Base-by-base conservation (phyloP, 2,888 invertebrate species). In the Eilema sororculum region DNA sequence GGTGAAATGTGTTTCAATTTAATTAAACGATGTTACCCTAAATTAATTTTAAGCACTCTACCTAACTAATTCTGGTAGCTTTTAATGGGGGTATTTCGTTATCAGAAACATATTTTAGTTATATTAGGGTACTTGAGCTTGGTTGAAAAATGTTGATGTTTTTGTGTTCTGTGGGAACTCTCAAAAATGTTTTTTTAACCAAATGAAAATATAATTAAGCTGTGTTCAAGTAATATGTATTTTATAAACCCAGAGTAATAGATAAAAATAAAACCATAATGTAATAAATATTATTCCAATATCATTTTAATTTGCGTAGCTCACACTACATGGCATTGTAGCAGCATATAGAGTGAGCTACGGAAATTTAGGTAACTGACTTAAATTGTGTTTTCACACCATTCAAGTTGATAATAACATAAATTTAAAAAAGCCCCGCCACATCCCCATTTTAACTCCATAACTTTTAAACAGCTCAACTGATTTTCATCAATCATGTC, bases 1-100 rank as follows among this genome's bases (percentile, higher is more conserved):
- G 69, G 33, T 25, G 56, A 28, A 24, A 63, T 71, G 75, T 78
- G 69, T 74, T 65, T 71, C 71, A 73, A 74, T 80, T 74, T 70
- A 72, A 73, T 74, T 69, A 76, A 65, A 72, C 16, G 20, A n/a
- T 52, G 52, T 52, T n/a, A 52, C 52, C 52, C 52, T 52, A 61
- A 65, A 62, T 75, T 77, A 57, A 72, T 69, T 78, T 69, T 63
- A 67, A 73, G 68, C 66, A 37, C 24, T 24, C 24, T n/a, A n/a
- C 52, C 52, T 52, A n/a, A 5, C 52, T 68, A 74, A 77, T 76
- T 74, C 75, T 74, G 73, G 76, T 75, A 69, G 67, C 71, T 65
- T 75, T 77, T 66, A 71, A 64, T 28, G 41, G 66, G n/a, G 52
- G 52, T 52, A 52, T 52, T 52, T 8, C 52, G 52, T 52, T 52